These are phyloP conservation scores for Mormoops blainvillei DNA, from an alignment of 2,113 vertebrate genomes.

Conservation along the genomic window DNA sequence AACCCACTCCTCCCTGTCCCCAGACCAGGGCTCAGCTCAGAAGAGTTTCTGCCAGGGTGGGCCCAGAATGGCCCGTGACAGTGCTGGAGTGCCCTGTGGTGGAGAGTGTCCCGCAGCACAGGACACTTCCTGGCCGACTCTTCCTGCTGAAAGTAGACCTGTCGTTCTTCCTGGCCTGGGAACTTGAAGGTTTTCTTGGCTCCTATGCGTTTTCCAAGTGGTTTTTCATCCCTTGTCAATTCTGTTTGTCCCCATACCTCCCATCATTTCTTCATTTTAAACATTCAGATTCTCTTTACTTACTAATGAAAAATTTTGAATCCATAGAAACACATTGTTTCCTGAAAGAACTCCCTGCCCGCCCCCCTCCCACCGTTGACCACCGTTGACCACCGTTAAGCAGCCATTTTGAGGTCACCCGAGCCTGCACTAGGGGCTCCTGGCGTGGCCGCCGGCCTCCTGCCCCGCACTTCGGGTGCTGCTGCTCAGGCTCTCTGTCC, in stretches of 20 bases:
- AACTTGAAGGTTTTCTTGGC: background rate
- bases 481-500: background rate
- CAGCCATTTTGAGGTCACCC: background rate
- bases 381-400: background rate
- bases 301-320: background rate
- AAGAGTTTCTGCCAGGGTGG: background rate
- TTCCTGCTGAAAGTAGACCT: background rate
- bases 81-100: rapidly evolving
- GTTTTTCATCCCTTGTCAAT: background rate
- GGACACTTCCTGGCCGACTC: rapidly evolving
- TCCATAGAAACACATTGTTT: background rate
- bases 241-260: background rate
- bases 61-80: background rate
- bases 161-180: background rate
- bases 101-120: background rate
- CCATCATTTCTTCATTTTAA: background rate
- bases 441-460: no score
- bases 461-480: no score
- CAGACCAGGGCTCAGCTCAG: background rate
- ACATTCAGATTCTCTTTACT: background rate
- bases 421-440: no score
- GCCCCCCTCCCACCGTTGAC: no score
- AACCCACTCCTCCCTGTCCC: background rate
- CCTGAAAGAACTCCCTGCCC: background rate
- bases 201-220: background rate